Percentiles rank a stretch among this genome's conserved stretches.
Evolutionary conservation across 2,113 vertebrate genomes (phyloP).

Genomic region (Pristiophorus japonicus): DNA sequence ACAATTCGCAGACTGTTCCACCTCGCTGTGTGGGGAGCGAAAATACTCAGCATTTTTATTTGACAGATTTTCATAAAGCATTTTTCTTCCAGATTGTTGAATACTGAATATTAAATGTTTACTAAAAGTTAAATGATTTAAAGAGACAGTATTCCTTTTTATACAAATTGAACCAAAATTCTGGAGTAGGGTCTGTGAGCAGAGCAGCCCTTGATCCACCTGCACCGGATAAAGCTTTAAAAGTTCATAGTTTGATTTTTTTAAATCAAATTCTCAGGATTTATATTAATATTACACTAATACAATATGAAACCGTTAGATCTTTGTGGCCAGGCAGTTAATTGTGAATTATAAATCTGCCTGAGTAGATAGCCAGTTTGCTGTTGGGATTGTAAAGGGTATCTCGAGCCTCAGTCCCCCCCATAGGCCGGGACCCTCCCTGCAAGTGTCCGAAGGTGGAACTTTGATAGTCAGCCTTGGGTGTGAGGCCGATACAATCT

Average conservation of each 20-base stretch:
- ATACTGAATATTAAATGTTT: not conserved
- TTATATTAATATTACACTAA: not conserved
- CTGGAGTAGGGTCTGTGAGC: not conserved
- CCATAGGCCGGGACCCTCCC: no score
- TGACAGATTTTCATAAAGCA: constrained; percentile 8
- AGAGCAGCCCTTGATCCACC: not conserved
- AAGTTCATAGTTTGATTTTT: not conserved
- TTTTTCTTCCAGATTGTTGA: not conserved
- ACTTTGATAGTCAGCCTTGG: not conserved
- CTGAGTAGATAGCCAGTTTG: not conserved
- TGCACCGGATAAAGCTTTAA: not conserved
- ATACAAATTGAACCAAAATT: not conserved
- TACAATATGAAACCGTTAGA: not conserved
- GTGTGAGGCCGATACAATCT: not conserved
- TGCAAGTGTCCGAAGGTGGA: not conserved
- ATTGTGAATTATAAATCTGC: not conserved
- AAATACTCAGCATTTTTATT: not conserved
- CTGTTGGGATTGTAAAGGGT: not conserved
- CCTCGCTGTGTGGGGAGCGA: not conserved
- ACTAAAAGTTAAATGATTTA: not conserved
- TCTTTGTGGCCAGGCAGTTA: not conserved
- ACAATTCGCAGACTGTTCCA: not conserved
- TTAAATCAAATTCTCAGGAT: not conserved
- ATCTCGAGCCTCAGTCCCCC: not conserved
- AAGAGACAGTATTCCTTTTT: constrained; percentile 1